Conservation (phyloP, 2,113 vertebrate genomes). For the Meriones unguiculatus region DNA sequence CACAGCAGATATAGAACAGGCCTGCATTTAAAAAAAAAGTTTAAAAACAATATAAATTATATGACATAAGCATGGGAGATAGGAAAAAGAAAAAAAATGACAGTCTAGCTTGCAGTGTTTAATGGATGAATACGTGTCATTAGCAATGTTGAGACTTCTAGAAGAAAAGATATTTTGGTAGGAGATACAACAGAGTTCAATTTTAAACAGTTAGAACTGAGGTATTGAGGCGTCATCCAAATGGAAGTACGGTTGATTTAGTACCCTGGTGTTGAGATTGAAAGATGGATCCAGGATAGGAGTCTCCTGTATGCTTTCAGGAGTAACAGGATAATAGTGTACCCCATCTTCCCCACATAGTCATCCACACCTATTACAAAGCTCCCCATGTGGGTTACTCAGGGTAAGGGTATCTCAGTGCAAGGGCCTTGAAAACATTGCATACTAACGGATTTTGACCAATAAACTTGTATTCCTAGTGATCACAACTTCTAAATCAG, state of each 20-base stretch:
- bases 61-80: not conserved
- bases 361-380: not conserved
- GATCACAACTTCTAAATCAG: slow-evolving; percentile 22
- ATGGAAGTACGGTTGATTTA: not conserved
- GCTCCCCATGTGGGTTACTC: not conserved
- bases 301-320: not conserved
- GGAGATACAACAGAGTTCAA: not conserved
- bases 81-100: slow-evolving; percentile 18
- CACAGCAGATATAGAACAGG: not conserved
- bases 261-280: not conserved
- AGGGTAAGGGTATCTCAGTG: not conserved
- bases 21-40: not conserved
- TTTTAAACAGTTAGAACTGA: slow-evolving; percentile 25
- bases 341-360: not conserved
- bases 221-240: not conserved
- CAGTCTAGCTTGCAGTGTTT: not conserved
- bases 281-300: not conserved
- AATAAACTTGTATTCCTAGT: not conserved
- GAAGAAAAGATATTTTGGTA: not conserved
- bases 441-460: not conserved
- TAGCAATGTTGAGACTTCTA: not conserved
- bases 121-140: not conserved
- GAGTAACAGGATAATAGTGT: slow-evolving; percentile 24
- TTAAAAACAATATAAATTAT: not conserved
- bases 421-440: slow-evolving; percentile 38